phyloP scores from a whole-genome alignment of 37 sponge, comb jelly and placozoan species.

The Amphimedon queenslandica region DNA sequence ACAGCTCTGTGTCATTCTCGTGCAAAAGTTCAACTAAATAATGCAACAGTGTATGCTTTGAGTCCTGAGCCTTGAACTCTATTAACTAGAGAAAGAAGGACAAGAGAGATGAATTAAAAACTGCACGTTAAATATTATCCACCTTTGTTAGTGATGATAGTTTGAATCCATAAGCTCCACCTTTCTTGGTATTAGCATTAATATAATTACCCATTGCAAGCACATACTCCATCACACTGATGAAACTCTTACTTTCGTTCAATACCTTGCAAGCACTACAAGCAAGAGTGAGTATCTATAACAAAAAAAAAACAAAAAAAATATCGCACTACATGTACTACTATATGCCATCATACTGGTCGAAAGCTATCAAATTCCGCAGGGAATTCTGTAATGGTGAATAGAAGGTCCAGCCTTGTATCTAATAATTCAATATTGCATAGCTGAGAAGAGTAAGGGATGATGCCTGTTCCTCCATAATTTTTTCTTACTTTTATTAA shows the following conservation, averaged over 20 bases:
- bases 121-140: not conserved
- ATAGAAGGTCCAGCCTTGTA: slow-evolving; percentile 62
- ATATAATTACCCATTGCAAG: slow-evolving; percentile 86
- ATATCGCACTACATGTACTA: not conserved
- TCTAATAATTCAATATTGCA: slow-evolving; percentile 54
- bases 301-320: not conserved
- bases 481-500: slow-evolving; percentile 45
- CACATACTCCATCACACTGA: slow-evolving; percentile 60
- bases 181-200: slow-evolving; percentile 70
- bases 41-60: slow-evolving; percentile 46
- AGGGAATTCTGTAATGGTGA: slow-evolving; percentile 71
- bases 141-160: slow-evolving; percentile 68
- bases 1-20: slow-evolving; percentile 30
- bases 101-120: slow-evolving; percentile 1
- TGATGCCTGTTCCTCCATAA: not conserved
- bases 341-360: slow-evolving; percentile 42
- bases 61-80: slow-evolving; percentile 40
- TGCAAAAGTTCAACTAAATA: slow-evolving; percentile 48
- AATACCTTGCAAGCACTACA: slow-evolving; percentile 70
- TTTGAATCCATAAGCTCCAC: slow-evolving; percentile 76
- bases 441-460: slow-evolving; percentile 38
- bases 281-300: slow-evolving; percentile 55
- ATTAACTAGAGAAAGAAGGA: slow-evolving; percentile 28
- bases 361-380: slow-evolving; percentile 62
- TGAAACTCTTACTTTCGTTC: slow-evolving; percentile 30